These are phyloP conservation scores for Pygocentrus nattereri DNA, from an alignment of 2,797 vertebrate genomes.

Conservation along the genomic window DNA sequence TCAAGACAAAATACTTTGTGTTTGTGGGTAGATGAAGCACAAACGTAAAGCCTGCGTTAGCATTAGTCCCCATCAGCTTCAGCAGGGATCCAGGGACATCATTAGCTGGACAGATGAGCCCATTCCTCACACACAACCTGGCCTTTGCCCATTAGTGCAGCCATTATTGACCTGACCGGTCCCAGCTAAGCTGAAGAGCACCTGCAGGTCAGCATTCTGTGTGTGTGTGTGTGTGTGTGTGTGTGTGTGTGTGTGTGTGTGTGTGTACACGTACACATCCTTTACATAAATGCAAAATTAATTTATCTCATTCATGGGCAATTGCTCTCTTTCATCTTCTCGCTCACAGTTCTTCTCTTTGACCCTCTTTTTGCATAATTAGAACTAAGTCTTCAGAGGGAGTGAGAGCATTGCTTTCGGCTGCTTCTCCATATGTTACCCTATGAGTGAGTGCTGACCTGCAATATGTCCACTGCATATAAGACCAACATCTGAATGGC, in stretches of 20 bases:
- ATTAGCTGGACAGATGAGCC: conserved; percentile 84
- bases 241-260: conserved; percentile 4
- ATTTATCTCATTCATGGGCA: conserved; percentile 15
- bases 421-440: conserved; percentile 32
- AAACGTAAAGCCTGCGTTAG: conserved; percentile 8
- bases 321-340: background rate
- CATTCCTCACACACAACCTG: conserved; percentile 80
- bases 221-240: conserved; percentile 17
- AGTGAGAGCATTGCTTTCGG: conserved; percentile 9
- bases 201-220: conserved; percentile 74
- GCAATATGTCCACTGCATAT: conserved; percentile 32
- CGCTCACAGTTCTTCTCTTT: background rate
- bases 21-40: conserved; percentile 43
- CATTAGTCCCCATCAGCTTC: conserved; percentile 26
- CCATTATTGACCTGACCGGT: conserved; percentile 78
- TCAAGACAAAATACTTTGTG: conserved; percentile 34
- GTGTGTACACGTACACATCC: background rate
- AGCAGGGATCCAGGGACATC: conserved; percentile 72
- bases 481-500: background rate
- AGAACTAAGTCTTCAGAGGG: conserved; percentile 55
- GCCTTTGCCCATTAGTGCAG: conserved; percentile 80
- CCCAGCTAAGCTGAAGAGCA: conserved; percentile 75
- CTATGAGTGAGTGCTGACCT: conserved; percentile 35
- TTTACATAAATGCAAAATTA: conserved; percentile 30
- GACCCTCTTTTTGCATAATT: conserved; percentile 63